Evolutionary conservation across 2,888 invertebrate genomes (phyloP), one percentile per base, ranked within the genome.

Genomic region (Nineta flava): DNA sequence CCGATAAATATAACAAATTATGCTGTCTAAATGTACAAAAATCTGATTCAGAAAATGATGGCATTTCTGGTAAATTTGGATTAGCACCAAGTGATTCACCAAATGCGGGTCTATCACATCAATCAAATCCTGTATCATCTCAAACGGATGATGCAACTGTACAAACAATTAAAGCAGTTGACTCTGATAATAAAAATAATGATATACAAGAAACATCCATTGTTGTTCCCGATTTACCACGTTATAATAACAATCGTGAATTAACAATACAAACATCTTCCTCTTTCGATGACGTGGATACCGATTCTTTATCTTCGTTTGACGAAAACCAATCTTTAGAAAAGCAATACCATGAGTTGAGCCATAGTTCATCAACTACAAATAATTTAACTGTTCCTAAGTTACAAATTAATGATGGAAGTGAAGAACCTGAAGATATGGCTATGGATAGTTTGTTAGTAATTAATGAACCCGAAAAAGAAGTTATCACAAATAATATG

Each of bases 321-420:
- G 62, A 62, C 2, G 67, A 67, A 13, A 38, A 49, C 13, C 21
- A 44, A 13, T 45, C 38, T n/a, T 31, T 38, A 32, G 45, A 49
- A 2, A 48, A 48, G n/a, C 51, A 55, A 42, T 53, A 51, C 50
- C 54, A 50, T 38, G 50, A 54, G 15, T 50, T 53, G 21, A 56
- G 52, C 17, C 45, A 45, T 34, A 49, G 49, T 17, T 49, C 49
- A 12, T 49, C 49, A 13, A 45, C 49, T 15, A 26, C 49, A 12
- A 49, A 49, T 34, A 49, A 49, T 45, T 17, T 49, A 61, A 59
- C 35, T 19, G 59, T 59, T 15, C 86, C 87, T 0, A 71, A 83
- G 48, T 66, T 86, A 1, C 83, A 85, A 64, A 77, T 86, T 9
- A 83, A 83, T 60, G 79, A 83, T 55, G 81, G 76, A 47, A 77